These are phyloP conservation scores for Drosophila bocqueti DNA, from an alignment of 1,140 invertebrate species.

Conservation along the genomic window DNA sequence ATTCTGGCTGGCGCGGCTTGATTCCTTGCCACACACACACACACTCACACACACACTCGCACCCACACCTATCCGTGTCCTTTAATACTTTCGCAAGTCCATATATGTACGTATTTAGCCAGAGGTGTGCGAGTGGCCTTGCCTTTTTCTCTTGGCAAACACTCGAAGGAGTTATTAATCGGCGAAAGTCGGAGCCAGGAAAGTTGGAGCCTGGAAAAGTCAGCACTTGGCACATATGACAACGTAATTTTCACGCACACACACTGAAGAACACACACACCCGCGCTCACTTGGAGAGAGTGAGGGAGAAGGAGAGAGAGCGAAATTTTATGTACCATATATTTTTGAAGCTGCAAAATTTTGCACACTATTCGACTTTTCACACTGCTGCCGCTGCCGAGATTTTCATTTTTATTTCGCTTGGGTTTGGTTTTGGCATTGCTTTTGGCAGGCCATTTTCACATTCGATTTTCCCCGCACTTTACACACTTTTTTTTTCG, in stretches of 20 bases:
- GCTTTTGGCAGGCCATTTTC: slow-evolving; percentile 19
- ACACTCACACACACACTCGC: slow-evolving; percentile 8
- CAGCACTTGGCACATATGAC: slow-evolving; percentile 79
- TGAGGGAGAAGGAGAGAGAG: slow-evolving; percentile 15
- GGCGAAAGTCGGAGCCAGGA: slow-evolving; percentile 20
- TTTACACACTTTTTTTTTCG: slow-evolving; percentile 9
- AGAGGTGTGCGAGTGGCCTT: slow-evolving; percentile 47
- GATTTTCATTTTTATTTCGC: slow-evolving; percentile 35
- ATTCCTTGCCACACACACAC: slow-evolving; percentile 62
- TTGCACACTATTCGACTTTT: slow-evolving; percentile 55
- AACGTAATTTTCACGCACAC: slow-evolving; percentile 74
- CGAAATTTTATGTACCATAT: slow-evolving; percentile 80
- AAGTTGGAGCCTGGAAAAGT: slow-evolving; percentile 44
- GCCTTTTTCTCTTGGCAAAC: slow-evolving; percentile 55
- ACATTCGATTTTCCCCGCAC: slow-evolving; percentile 26
- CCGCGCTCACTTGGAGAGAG: slow-evolving; percentile 31
- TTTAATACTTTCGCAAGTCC: slow-evolving; percentile 11
- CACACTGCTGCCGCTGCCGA: slow-evolving; percentile 22
- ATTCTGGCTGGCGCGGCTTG: slow-evolving; percentile 57
- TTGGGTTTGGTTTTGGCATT: slow-evolving; percentile 25
- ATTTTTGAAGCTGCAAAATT: slow-evolving; percentile 73
- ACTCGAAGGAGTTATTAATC: slow-evolving; percentile 40
- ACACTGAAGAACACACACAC: slow-evolving; percentile 37
- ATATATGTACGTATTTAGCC: slow-evolving; percentile 15
- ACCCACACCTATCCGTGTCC: slow-evolving; percentile 6